Evolutionary conservation across 2,113 vertebrate species (phyloP), one percentile per base, ranked within the genome.

Genomic region (Syngnathus scovelli): DNA sequence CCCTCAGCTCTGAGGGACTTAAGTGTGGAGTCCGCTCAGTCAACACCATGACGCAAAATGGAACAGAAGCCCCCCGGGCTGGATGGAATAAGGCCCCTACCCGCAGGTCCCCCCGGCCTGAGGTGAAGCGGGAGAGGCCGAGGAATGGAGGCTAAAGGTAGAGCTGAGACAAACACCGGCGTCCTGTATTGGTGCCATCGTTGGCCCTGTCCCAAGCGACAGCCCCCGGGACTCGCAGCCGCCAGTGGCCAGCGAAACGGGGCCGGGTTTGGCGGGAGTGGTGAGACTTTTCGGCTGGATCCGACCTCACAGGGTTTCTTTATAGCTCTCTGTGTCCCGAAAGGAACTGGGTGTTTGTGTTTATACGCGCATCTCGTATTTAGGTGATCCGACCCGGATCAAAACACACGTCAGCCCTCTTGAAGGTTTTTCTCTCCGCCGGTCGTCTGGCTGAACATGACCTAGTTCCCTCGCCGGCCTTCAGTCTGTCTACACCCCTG

Each of bases 31-130:
- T 92, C 91, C 82, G 76, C 84, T 92, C 89, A 86, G 90, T 92
- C 90, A 92, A 92, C 90, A 91, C 77, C 89, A 89, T 92, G 91
- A 92, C 91, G 91, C 90, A 92, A 92, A 91, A 91, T 85, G 91
- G 90, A 92, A 92, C 90, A 92, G 91, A 90, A 83, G 83, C 89
- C 82, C 86, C 85, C 87, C 78, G 62, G 86, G 82, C 86, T 89
- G 88, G 55, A 86, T 85, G 88, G 91, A 92, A 91, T 84, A 90
- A 90, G 87, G 88, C 87, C 88, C 90, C 86, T 87, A 74, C 89
- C 91, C 90, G 76, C 88, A 87, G 85, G 77, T 79, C 83, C 89
- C 83, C 85, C 85, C 64, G 79, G 83, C 75, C 76, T 41, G 78
- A 64, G 82, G 71, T 62, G 62, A 62, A 54, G 59, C 55, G 48